Evolutionary conservation across 2,797 vertebrate genomes (phyloP), one percentile per base, ranked within the genome.

Genomic region (Galaxias olidus): DNA sequence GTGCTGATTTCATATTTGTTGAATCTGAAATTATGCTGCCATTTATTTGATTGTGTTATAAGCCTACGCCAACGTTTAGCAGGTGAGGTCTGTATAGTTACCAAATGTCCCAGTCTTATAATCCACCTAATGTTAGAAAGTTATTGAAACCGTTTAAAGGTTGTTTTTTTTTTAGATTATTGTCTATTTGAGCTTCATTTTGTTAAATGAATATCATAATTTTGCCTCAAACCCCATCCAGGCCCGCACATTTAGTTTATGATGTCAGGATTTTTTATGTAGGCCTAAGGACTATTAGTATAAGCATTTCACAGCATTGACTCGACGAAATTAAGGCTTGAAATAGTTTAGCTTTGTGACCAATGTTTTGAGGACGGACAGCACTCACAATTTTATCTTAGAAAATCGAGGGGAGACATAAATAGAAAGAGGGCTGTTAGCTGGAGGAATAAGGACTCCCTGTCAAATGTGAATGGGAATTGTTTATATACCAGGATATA

Each of bases 401-500:
- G 69, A 85, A 76, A 77, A 80, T 69, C 71, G 72, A 66, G 65
- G 80, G 71, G 83, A 82, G 72, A 44, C 84, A 79, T 67, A 66
- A 76, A 80, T 69, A 76, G 71, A 65, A 79, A 74, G 78, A 91
- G 87, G 88, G 86, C 92, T 90, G 91, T 93, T 90, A 89, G 90
- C 90, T 91, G 89, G 91, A 85, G 84, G 86, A 92, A 93, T 92
- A 93, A 94, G 90, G 91, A 93, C 91, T 92, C 88, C 87, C 92
- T 94, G 93, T 94, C 90, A 89, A 89, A 87, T 83, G 83, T 92
- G 88, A 93, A 92, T 92, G 88, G 88, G 85, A 87, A 85, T 88
- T 89, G 88, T 92, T 90, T 66, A 69, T 66, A 69, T 83, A 89
- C 92, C 93, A 94, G 94, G 93, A 96, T 95, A 96, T 94, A 97